Evolutionary conservation across 2,113 vertebrate genomes (phyloP).

Genomic region (Paralichthys olivaceus): DNA sequence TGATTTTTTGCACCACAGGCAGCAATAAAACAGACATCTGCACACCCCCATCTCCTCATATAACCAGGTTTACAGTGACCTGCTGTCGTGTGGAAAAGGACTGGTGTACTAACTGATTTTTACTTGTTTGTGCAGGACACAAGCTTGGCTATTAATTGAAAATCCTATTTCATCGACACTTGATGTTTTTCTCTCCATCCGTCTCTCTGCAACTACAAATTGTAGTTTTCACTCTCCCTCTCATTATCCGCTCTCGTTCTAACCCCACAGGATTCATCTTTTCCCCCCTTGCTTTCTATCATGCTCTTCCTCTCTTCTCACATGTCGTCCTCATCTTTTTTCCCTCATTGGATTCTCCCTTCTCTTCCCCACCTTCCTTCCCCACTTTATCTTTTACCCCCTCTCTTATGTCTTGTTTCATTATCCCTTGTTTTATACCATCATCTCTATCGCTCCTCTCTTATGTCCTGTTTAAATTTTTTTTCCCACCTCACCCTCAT

Average conservation of each 20-base stretch:
- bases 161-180: not conserved
- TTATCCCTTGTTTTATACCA: no score
- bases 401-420: not conserved
- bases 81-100: not conserved
- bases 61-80: not conserved
- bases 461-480: no score
- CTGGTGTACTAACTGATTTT: not conserved
- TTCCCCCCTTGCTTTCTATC: no score
- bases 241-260: not conserved
- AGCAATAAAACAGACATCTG: no score
- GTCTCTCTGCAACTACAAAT: no score
- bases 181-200: not conserved
- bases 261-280: not conserved
- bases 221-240: no score
- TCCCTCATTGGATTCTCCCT: no score
- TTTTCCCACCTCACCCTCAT: not conserved
- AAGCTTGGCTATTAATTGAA: not conserved
- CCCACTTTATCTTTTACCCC: not conserved
- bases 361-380: not conserved
- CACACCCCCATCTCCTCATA: not conserved
- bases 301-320: no score
- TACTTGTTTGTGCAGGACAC: not conserved
- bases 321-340: not conserved
- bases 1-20: no score
- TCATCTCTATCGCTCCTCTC: no score